Base-by-base conservation (phyloP, 2,113 vertebrate genomes). In the Microtus ochrogaster region DNA sequence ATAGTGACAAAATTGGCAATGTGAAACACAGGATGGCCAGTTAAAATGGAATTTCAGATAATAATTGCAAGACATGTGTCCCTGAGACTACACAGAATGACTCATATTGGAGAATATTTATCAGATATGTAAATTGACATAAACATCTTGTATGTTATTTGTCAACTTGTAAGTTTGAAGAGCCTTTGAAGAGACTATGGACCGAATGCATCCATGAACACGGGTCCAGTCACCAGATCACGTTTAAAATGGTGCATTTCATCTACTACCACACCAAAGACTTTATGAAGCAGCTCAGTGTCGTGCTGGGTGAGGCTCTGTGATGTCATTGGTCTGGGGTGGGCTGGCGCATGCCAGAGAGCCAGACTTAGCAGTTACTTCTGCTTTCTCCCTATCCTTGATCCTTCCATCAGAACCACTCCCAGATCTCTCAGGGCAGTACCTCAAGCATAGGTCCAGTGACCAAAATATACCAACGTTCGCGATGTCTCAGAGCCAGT, bases 31-130 rank as follows among this genome's bases (percentile, higher is more conserved):
- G 8, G 28, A 63, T 52, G 3, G 33, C 36, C 55, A 87, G 52
- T 74, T 93, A 94, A 90, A 93, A 66, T 79, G 88, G 41, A 83
- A 95, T 79, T 84, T 95, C 41, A 66, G 88, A 85, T 88, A 52
- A 65, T 78, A 66, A 82, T 58, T 93, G 66, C 22, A 73, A 70
- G 72, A 63, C 70, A 68, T 76, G 19, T 90, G 16, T 79, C 44
- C 26, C 55, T 90, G 84, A 49, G 33, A 74, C 36, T 76, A 17
- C 33, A 66, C 74, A 74, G 63, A 49, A 19, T 81, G 76, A 63
- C 33, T 85, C 76, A 63, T 8, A 58, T 28, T 78, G 41, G 90
- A 72, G 72, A 47, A 21, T 22, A 63, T 77, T 68, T 70, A 47
- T n/a, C 85, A 73, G 36, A 39, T 21, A 41, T 39, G 22, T 30